Base-by-base conservation (phyloP, 2,113 vertebrate species). In the Limanda limanda region DNA sequence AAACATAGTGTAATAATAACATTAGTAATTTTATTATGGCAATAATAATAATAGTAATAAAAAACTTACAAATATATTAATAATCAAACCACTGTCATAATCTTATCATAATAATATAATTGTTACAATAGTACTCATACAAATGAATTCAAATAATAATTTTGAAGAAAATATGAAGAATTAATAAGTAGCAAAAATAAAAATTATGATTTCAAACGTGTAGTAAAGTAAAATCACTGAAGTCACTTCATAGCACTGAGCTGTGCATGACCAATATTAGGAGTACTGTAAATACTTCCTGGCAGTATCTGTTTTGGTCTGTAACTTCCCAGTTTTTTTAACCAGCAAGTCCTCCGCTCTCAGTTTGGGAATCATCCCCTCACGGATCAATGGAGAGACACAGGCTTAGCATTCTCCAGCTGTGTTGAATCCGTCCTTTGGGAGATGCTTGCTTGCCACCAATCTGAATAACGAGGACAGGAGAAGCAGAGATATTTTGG, bases 401-500 rank as follows among this genome's bases (percentile, higher is more conserved):
- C 17, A 23, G n/a, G 31, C 31, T 31, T 7, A 31, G 31, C 6
- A 21, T 62, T 17, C 8, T 42, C 23, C 27, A 68, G 47, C 40
- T 72, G 58, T 76, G 51, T 27, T 63, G 62, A 54, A 5, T 5
- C 10, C 2, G 13, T 74, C n/a, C 14, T 72, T 12, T 63, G 61
- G 25, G 27, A 80, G 68, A 58, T 24, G 45, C 15, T 70, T 24
- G 17, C 54, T 67, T 82, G 65, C 67, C 59, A 64, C 35, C 55
- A 27, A 27, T 63, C 17, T 80, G 13, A 72, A 85, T 57, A 52
- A 40, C 37, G 42, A 51, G 25, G 62, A 64, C 58, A 13, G 20
- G 11, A 58, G 58, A 69, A 47, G n/a, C 7, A 47, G 66, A 58
- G 51, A 61, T 58, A 17, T 47, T 65, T 20, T 52, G n/a, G 17